Conservation (phyloP, 2,888 invertebrate species). For the Gasteruption jaculator region DNA sequence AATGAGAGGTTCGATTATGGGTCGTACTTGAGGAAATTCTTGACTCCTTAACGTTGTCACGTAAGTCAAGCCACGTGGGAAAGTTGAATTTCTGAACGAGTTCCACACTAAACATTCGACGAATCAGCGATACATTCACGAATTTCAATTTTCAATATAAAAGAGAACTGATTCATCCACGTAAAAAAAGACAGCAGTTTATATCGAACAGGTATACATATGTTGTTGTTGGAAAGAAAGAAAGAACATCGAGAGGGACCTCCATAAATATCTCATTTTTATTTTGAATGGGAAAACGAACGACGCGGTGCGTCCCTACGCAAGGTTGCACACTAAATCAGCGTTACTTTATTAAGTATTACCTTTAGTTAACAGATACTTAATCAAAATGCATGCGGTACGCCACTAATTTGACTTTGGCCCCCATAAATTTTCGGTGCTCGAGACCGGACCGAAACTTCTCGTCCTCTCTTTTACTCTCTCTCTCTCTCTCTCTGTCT, state of each 20-base stretch:
- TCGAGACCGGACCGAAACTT: slow-evolving; percentile 15
- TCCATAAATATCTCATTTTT: slow-evolving; percentile 50
- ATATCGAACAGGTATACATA: slow-evolving; percentile 14
- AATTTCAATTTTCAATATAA: too few relatives aligned
- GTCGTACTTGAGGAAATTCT: too few relatives aligned
- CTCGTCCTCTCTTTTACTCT: too few relatives aligned
- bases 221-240: slow-evolving; percentile 12
- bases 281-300: slow-evolving; percentile 50
- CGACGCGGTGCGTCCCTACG: slow-evolving; percentile 36
- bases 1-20: too few relatives aligned
- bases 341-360: slow-evolving; percentile 53
- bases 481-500: too few relatives aligned
- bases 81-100: too few relatives aligned
- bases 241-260: slow-evolving; percentile 12
- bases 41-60: too few relatives aligned
- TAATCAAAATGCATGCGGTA: slow-evolving; percentile 52
- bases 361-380: slow-evolving; percentile 53
- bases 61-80: too few relatives aligned
- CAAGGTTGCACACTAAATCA: slow-evolving; percentile 44
- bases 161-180: too few relatives aligned
- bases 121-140: too few relatives aligned
- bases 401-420: slow-evolving; percentile 53
- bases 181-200: too few relatives aligned
- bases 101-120: too few relatives aligned
- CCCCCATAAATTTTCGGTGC: slow-evolving; percentile 50